phyloP scores from a whole-genome alignment of 2,888 invertebrate species.

The Yponomeuta sedellus region DNA sequence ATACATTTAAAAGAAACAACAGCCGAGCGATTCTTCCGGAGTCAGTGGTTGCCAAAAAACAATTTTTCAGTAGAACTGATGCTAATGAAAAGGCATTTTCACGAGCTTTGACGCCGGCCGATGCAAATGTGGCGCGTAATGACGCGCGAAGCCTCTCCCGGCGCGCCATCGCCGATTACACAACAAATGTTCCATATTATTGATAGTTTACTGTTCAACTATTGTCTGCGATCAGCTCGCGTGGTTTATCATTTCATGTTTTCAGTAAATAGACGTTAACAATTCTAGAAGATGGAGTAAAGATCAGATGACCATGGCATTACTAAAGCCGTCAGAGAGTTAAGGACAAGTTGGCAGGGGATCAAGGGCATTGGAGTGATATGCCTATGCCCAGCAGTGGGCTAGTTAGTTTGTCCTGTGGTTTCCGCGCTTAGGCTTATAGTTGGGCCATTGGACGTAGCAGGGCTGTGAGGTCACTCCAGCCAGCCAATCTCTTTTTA shows the following conservation, averaged over 20 bases:
- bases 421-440: too few relatives aligned
- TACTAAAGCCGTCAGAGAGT: too few relatives aligned
- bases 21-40: neutral
- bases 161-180: conserved; percentile 42
- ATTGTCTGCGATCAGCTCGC: conserved; percentile 2
- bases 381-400: too few relatives aligned
- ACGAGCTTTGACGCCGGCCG: conserved; percentile 70
- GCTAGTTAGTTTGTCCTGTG: too few relatives aligned
- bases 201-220: conserved; percentile 30
- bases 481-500: too few relatives aligned
- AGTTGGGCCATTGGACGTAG: too few relatives aligned
- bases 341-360: too few relatives aligned
- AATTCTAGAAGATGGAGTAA: neutral
- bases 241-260: neutral
- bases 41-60: conserved; percentile 30
- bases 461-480: too few relatives aligned
- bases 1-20: neutral
- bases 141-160: conserved; percentile 54
- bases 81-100: conserved; percentile 73
- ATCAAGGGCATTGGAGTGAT: too few relatives aligned
- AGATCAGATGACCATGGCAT: too few relatives aligned
- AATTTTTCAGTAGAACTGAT: conserved; percentile 68
- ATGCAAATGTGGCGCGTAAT: conserved; percentile 67
- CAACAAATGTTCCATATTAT: conserved; percentile 30
- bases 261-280: neutral